Percentiles rank a stretch among this genome's conserved stretches.
These are phyloP conservation scores for Metopolophium dirhodum DNA, from an alignment of 1,140 invertebrate genomes.

Conservation along the genomic window DNA sequence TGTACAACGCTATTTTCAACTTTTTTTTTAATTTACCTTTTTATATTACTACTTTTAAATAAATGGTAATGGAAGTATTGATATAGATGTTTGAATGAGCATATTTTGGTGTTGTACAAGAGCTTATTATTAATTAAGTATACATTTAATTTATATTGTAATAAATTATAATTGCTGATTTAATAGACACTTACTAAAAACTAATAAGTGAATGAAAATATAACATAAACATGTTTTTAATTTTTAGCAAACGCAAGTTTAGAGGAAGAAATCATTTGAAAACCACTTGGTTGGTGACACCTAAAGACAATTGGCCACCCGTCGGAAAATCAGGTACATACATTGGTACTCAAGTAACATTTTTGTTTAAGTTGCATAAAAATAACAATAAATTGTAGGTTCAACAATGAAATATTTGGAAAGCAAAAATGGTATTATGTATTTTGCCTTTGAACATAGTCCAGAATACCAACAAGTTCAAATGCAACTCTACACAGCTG, in stretches of 20 bases:
- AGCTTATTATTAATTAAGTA: not conserved
- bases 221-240: not conserved
- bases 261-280: constrained; percentile 68
- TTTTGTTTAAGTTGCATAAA: constrained; percentile 21
- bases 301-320: constrained; percentile 73
- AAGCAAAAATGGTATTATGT: constrained; percentile 65
- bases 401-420: constrained; percentile 76
- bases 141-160: not conserved
- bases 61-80: not conserved
- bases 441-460: constrained; percentile 84
- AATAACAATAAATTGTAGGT: constrained; percentile 63
- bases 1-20: no score
- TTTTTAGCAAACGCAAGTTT: constrained; percentile 68
- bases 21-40: not conserved
- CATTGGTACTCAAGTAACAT: constrained; percentile 5
- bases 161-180: not conserved
- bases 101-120: not conserved
- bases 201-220: not conserved
- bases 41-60: not conserved
- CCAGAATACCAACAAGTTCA: constrained; percentile 75
- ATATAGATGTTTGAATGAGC: not conserved
- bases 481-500: constrained; percentile 74
- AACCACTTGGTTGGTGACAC: constrained; percentile 72
- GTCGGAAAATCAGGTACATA: constrained; percentile 69
- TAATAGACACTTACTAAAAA: not conserved